These are phyloP conservation scores for Endotricha flammealis DNA, from an alignment of 2,888 invertebrate genomes.

Conservation along the genomic window DNA sequence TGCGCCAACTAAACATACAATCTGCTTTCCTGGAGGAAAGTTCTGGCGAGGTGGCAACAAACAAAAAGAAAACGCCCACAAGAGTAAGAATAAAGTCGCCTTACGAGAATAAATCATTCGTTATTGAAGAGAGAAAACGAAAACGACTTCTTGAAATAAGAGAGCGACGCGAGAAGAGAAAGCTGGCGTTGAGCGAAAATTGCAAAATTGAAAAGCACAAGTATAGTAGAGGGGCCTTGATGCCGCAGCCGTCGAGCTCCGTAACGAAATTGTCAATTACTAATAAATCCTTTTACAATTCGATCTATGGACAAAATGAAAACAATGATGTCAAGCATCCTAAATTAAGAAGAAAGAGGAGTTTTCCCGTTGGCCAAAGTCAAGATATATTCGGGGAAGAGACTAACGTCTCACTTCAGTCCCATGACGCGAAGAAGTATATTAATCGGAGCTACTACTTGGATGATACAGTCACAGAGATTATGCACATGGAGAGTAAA, in stretches of 20 bases:
- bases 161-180: slow-evolving; percentile 56
- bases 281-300: slow-evolving; percentile 68
- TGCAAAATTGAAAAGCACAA: slow-evolving; percentile 51
- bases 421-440: slow-evolving; percentile 36
- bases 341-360: slow-evolving; percentile 28
- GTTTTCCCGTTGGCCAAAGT: slow-evolving; percentile 23
- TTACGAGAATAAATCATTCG: slow-evolving; percentile 56
- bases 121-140: slow-evolving; percentile 60
- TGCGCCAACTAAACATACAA: slow-evolving; percentile 43
- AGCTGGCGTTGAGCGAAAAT: slow-evolving; percentile 49
- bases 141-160: slow-evolving; percentile 58
- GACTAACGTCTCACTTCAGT: slow-evolving; percentile 19
- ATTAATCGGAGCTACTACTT: slow-evolving; percentile 51
- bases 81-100: slow-evolving; percentile 60
- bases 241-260: slow-evolving; percentile 56
- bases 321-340: slow-evolving; percentile 28
- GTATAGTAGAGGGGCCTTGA: slow-evolving; percentile 35
- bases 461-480: slow-evolving; percentile 55
- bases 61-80: slow-evolving; percentile 46
- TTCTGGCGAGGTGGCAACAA: slow-evolving; percentile 30
- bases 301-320: slow-evolving; percentile 54
- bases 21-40: slow-evolving; percentile 46
- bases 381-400: slow-evolving; percentile 25
- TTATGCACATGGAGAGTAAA: slow-evolving; percentile 44
- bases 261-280: slow-evolving; percentile 67